Evolutionary conservation across 37 sponge, comb jelly and placozoan genomes (phyloP).

Genomic region (Chondrosia reniformis): DNA sequence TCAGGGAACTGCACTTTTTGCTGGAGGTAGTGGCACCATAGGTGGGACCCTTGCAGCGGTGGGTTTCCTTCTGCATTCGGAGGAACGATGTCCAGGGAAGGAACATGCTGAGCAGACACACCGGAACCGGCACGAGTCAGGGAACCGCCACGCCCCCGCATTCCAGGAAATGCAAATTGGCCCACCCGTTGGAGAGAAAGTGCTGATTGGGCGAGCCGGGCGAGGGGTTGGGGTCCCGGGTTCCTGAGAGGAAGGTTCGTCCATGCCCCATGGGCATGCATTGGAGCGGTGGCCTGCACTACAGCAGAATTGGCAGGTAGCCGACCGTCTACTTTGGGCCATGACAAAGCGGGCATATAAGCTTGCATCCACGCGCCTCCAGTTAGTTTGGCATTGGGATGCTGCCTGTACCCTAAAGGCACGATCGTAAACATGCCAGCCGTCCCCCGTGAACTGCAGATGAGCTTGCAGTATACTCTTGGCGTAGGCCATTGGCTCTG

Average conservation of each 20-base stretch:
- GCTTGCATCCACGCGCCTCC: background rate
- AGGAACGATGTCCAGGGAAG: no score
- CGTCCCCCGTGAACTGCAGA: background rate
- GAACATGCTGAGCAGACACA: background rate
- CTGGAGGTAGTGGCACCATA: no score
- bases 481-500: background rate
- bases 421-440: background rate
- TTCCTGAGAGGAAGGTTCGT: no score
- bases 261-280: background rate
- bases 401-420: background rate
- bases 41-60: no score
- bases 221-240: background rate
- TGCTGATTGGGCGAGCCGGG: background rate
- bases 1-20: no score
- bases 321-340: background rate
- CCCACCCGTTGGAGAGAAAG: background rate
- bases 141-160: background rate
- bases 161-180: constrained; percentile 16
- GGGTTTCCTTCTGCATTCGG: no score
- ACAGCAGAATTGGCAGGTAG: background rate
- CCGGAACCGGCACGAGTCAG: background rate
- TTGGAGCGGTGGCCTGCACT: background rate
- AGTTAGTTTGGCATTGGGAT: background rate
- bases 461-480: constrained; percentile 11
- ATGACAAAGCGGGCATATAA: background rate